Conservation (phyloP, 2,888 invertebrate genomes). For the Noctua comes region DNA sequence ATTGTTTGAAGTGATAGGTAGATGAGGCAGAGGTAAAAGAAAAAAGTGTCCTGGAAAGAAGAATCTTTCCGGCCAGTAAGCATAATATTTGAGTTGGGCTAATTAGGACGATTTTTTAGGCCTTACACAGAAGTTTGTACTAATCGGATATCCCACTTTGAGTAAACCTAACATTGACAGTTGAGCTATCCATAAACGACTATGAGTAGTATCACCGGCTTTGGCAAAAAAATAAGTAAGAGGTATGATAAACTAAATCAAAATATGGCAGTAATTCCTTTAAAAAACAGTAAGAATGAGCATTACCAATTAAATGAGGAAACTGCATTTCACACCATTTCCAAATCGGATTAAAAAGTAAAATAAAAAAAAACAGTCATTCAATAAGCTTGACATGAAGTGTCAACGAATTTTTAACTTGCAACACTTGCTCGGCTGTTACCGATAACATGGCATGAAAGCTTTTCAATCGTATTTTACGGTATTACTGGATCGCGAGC, state of each 20-base stretch:
- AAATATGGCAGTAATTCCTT: background rate
- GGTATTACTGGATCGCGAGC: slow-evolving; percentile 58
- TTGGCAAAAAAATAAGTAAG: background rate
- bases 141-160: background rate
- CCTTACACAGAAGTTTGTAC: background rate
- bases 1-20: background rate
- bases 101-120: background rate
- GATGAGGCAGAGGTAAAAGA: background rate
- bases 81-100: background rate
- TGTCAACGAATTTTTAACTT: slow-evolving; percentile 74
- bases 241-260: background rate
- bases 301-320: background rate
- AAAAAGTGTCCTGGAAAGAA: background rate
- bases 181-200: background rate
- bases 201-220: background rate
- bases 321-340: background rate
- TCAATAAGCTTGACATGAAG: slow-evolving; percentile 44
- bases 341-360: slow-evolving; percentile 18
- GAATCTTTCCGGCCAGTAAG: too few relatives aligned
- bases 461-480: slow-evolving; percentile 56
- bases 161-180: too few relatives aligned
- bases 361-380: slow-evolving; percentile 35
- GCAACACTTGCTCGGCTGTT: slow-evolving; percentile 63
- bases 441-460: slow-evolving; percentile 58
- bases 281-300: background rate